Percentiles rank a stretch among this genome's conserved stretches.
Evolutionary conservation across 2,888 invertebrate genomes (phyloP).

Genomic region (Leptinotarsa haldemani): DNA sequence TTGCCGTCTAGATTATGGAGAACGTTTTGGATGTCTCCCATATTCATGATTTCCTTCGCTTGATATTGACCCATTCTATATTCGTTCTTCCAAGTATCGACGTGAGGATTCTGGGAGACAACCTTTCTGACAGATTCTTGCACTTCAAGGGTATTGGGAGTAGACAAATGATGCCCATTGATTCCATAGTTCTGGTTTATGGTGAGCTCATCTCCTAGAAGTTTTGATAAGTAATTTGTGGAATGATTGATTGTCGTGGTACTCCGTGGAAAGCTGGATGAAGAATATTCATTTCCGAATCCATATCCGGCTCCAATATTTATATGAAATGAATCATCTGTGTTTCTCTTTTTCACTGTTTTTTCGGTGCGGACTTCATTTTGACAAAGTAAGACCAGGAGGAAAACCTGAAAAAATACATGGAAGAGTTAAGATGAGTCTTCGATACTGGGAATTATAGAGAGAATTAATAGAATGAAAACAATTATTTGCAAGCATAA

Average conservation of each 20-base stretch:
- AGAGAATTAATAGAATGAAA: no score
- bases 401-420: slow-evolving; percentile 27
- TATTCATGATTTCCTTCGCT: slow-evolving; percentile 22
- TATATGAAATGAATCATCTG: slow-evolving; percentile 40
- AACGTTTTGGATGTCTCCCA: slow-evolving; percentile 41
- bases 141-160: neutral
- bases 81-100: neutral
- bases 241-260: slow-evolving; percentile 33
- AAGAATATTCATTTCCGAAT: slow-evolving; percentile 30
- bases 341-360: slow-evolving; percentile 17
- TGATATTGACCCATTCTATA: neutral
- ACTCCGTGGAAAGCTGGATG: slow-evolving; percentile 28
- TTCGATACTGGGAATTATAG: no score
- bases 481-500: no score
- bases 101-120: neutral
- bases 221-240: slow-evolving; percentile 24
- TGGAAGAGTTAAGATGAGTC: no score
- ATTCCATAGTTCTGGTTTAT: slow-evolving; percentile 13
- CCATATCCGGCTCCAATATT: slow-evolving; percentile 46
- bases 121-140: neutral
- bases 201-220: slow-evolving; percentile 23
- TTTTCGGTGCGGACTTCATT: slow-evolving; percentile 10
- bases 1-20: slow-evolving; percentile 35
- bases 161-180: slow-evolving; percentile 14
- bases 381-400: slow-evolving; percentile 26